Percentiles rank a stretch among this genome's conserved stretches.
Conservation (phyloP, 2,888 invertebrate genomes). For the Ormyrus nitidulus region DNA sequence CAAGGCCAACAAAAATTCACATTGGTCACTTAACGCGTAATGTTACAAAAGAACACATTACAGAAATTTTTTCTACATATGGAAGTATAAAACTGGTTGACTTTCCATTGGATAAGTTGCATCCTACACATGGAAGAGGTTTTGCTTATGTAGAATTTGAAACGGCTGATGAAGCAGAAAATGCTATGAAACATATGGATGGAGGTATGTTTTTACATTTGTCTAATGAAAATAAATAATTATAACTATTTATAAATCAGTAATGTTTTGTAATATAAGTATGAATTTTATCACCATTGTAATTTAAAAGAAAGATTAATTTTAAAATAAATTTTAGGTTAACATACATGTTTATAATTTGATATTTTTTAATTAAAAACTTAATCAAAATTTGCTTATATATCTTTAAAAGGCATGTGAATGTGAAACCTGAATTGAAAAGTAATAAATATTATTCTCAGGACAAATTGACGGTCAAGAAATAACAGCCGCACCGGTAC, state of each 20-base stretch:
- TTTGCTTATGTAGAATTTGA: constrained; percentile 97
- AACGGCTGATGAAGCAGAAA: constrained; percentile 96
- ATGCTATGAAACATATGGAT: constrained; percentile 99
- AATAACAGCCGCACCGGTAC: constrained; percentile 95
- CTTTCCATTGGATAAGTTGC: constrained; percentile 91
- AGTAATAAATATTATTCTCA: constrained; percentile 64
- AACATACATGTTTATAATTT: no score
- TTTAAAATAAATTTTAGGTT: no score
- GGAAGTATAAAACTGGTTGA: constrained; percentile 92
- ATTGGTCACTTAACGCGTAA: constrained; percentile 95
- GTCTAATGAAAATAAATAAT: background rate
- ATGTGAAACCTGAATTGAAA: no score
- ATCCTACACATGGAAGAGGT: constrained; percentile 92
- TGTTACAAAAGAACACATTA: constrained; percentile 92
- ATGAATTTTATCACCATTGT: background rate
- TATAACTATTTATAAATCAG: background rate
- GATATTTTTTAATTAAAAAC: no score
- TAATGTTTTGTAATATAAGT: background rate
- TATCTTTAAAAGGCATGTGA: no score
- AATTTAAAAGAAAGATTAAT: background rate
- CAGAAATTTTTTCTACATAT: constrained; percentile 93
- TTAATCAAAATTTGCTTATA: no score
- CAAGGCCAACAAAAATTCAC: constrained; percentile 94
- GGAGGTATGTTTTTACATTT: constrained; percentile 81
- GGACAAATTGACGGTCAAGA: constrained; percentile 97